Evolutionary conservation across 1,140 invertebrate genomes (phyloP).

Genomic region (Laupala kohalensis): DNA sequence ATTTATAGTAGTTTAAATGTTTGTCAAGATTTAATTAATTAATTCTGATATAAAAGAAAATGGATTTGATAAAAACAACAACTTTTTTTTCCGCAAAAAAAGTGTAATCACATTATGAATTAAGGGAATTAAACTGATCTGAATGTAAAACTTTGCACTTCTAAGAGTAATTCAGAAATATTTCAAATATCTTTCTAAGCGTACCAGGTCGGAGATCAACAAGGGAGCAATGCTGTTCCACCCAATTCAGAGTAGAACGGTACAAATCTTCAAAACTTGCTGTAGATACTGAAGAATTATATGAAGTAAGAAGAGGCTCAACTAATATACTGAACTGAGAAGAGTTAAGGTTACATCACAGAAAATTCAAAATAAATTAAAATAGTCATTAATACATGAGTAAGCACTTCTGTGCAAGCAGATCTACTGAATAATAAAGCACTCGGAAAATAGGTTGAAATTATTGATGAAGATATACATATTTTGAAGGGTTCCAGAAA

Average conservation of each 20-base stretch:
- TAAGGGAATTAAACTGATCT: background rate
- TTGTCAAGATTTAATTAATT: no score
- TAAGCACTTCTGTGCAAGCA: no score
- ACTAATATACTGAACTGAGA: conserved; percentile 86
- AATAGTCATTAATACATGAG: no score
- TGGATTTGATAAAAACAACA: no score
- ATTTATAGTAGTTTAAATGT: no score
- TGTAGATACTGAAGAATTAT: conserved; percentile 81
- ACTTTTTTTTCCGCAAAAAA: background rate
- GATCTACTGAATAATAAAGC: no score
- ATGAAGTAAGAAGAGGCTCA: conserved; percentile 74
- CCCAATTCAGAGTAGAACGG: conserved; percentile 81
- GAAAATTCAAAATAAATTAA: no score
- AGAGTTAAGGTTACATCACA: conserved; percentile 30
- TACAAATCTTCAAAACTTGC: conserved; percentile 83
- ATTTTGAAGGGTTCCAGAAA: no score
- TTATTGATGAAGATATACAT: no score
- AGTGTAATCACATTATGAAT: background rate
- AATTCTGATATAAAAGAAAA: no score
- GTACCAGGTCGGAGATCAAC: conserved; percentile 86
- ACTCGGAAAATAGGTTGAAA: no score
- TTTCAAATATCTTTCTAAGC: conserved; percentile 23
- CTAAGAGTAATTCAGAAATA: background rate
- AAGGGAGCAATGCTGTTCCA: conserved; percentile 90
- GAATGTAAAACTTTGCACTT: background rate